These are phyloP conservation scores for Chromoteleia sp. DNA, from an alignment of 2,888 invertebrate genomes.

Conservation along the genomic window DNA sequence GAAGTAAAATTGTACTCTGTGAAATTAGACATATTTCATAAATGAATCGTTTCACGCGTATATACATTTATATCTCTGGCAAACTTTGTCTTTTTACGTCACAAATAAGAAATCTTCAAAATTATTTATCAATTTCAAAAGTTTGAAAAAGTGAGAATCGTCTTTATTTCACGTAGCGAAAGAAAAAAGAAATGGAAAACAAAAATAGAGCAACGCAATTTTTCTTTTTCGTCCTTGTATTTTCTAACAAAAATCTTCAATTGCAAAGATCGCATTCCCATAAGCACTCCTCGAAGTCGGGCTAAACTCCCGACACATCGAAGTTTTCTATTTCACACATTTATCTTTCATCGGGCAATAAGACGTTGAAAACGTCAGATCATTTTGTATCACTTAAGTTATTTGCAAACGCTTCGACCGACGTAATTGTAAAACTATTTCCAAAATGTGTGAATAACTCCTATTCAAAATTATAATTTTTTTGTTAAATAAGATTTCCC, in stretches of 20 bases:
- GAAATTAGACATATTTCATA: no score
- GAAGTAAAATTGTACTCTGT: no score
- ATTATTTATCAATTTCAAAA: background rate
- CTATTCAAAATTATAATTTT: no score
- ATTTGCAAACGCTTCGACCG: background rate
- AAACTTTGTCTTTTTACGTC: background rate
- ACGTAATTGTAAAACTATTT: constrained; percentile 3
- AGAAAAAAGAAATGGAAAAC: background rate
- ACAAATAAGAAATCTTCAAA: background rate
- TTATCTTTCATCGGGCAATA: constrained; percentile 2
- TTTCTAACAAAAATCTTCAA: constrained; percentile 1
- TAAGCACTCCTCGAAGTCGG: background rate
- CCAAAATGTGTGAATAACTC: no score
- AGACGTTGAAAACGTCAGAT: constrained; percentile 1
- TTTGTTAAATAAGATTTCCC: no score
- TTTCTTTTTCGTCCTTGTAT: background rate
- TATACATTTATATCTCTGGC: background rate
- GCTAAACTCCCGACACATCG: constrained; percentile 4
- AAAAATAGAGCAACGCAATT: background rate
- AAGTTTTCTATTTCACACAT: constrained; percentile 6
- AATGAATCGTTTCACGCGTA: background rate
- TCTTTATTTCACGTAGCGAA: background rate
- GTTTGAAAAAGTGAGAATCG: background rate
- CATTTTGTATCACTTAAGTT: constrained; percentile 6
- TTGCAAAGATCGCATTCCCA: background rate